Conservation (phyloP, 2,888 invertebrate genomes). For the Drosophila formosana region DNA sequence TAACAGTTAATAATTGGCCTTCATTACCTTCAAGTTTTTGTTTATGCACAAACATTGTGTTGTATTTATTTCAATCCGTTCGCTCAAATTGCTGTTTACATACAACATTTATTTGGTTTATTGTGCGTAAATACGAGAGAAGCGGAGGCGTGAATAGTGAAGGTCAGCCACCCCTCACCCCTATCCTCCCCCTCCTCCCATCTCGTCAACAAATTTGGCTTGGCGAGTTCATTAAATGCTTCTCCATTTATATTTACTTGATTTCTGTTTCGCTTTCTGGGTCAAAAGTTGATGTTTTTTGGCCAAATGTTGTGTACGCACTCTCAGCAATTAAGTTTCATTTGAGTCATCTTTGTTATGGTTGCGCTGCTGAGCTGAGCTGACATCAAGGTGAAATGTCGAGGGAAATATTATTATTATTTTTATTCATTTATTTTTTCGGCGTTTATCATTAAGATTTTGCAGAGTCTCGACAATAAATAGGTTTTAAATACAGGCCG, state of each 20-base stretch:
- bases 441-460: conserved; percentile 31
- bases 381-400: conserved; percentile 61
- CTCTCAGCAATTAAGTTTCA: conserved; percentile 58
- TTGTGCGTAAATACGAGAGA: conserved; percentile 40
- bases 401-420: conserved; percentile 33
- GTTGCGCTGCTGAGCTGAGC: conserved; percentile 30
- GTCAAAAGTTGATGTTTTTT: conserved; percentile 51
- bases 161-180: conserved; percentile 39
- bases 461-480: conserved; percentile 27
- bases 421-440: conserved; percentile 13
- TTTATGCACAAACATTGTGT: conserved; percentile 44
- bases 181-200: neutral
- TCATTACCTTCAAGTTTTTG: conserved; percentile 51
- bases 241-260: conserved; percentile 31
- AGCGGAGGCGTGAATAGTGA: conserved; percentile 32
- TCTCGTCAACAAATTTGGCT: neutral
- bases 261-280: conserved; percentile 40
- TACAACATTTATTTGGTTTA: conserved; percentile 24
- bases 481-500: conserved; percentile 24
- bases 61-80: conserved; percentile 48
- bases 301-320: conserved; percentile 35
- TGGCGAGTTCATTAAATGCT: conserved; percentile 21
- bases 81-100: conserved; percentile 19
- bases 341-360: conserved; percentile 66
- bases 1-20: conserved; percentile 70